These are phyloP conservation scores for Delphinapterus leucas DNA, from an alignment of 2,113 vertebrate species.

Conservation along the genomic window DNA sequence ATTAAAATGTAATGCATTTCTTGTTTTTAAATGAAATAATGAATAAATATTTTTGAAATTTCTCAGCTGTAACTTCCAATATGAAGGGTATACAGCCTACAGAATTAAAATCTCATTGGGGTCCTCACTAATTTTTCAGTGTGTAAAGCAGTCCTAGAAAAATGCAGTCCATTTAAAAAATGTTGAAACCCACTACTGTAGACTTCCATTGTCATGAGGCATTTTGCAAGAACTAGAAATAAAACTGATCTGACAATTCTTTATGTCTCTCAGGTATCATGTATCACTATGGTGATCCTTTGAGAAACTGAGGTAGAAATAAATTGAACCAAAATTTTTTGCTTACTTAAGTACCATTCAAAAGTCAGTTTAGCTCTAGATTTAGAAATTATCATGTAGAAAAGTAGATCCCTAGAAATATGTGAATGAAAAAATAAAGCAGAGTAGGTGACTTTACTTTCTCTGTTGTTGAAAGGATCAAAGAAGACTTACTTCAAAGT, in stretches of 20 bases:
- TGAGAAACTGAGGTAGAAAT: neutral
- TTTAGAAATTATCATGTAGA: neutral
- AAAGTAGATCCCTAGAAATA: neutral
- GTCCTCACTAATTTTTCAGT: neutral
- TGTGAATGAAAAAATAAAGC: neutral
- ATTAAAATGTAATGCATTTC: neutral
- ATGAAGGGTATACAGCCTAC: neutral
- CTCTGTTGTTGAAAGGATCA: neutral
- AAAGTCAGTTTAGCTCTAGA: neutral
- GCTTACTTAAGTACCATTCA: neutral
- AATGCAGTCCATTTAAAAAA: neutral
- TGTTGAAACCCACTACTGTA: neutral
- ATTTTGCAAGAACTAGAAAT: slow-evolving; percentile 1
- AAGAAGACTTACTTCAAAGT: neutral
- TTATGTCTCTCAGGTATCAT: neutral
- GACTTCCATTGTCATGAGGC: neutral
- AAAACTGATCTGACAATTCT: neutral
- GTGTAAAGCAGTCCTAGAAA: neutral
- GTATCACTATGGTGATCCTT: neutral
- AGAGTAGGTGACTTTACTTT: neutral
- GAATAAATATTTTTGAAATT: neutral
- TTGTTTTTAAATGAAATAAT: neutral
- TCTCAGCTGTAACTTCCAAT: neutral
- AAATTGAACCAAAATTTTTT: slow-evolving; percentile 3
- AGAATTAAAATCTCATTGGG: neutral